Conservation (phyloP, 1,140 invertebrate species). For the Drosophila watanabei region DNA sequence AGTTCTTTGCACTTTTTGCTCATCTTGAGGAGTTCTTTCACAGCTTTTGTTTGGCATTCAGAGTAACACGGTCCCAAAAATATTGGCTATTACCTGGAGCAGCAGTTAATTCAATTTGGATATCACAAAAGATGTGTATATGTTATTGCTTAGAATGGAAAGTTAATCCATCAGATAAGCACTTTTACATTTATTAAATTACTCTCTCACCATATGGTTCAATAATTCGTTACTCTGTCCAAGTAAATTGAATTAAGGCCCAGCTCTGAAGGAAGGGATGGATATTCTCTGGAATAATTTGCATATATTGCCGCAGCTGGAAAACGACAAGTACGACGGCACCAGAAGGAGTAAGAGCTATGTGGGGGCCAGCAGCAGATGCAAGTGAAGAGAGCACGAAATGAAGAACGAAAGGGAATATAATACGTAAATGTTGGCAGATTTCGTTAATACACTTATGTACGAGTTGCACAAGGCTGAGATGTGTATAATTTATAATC, state of each 20-base stretch:
- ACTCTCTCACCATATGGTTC: conserved; percentile 26
- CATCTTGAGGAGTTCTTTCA: conserved; percentile 14
- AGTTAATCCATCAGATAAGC: conserved; percentile 23
- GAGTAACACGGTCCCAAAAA: conserved; percentile 15
- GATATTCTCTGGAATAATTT: conserved; percentile 42
- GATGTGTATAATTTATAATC: not conserved
- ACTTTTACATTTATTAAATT: conserved; percentile 37
- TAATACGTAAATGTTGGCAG: conserved; percentile 32
- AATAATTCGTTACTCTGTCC: conserved; percentile 26
- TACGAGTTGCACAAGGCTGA: not conserved
- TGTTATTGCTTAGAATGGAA: not conserved
- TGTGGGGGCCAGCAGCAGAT: conserved; percentile 33
- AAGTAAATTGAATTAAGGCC: conserved; percentile 35
- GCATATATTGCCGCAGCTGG: conserved; percentile 43
- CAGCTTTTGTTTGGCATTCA: conserved; percentile 21
- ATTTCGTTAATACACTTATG: conserved; percentile 18
- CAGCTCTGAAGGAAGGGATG: not conserved
- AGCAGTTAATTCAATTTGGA: conserved; percentile 41
- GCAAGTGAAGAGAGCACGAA: conserved; percentile 30
- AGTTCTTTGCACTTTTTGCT: conserved; percentile 56
- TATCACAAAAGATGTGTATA: conserved; percentile 12
- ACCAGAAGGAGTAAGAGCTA: not conserved
- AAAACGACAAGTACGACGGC: conserved; percentile 20
- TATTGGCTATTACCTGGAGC: conserved; percentile 35
- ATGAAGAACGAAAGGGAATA: conserved; percentile 32